Evolutionary conservation across 64 coral and sea anemone species (phyloP).

Genomic region (Dendronephthya gigantea): DNA sequence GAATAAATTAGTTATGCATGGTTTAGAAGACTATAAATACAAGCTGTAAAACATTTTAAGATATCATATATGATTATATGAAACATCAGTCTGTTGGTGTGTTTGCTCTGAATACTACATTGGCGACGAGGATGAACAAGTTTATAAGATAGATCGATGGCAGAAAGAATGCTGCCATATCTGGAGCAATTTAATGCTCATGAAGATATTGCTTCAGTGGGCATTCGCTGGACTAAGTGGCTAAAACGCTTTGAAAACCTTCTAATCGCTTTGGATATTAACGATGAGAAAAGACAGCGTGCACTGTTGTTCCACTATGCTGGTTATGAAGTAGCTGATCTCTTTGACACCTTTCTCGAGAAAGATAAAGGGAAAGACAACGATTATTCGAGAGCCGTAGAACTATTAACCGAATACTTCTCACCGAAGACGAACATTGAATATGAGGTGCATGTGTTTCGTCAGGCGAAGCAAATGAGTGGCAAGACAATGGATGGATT

Average conservation of each 20-base stretch:
- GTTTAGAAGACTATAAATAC: too few relatives aligned
- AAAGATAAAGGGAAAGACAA: constrained; percentile 42
- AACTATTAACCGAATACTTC: constrained; percentile 31
- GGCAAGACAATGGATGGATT: constrained; percentile 17
- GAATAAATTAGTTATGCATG: too few relatives aligned
- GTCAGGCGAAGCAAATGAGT: constrained; percentile 36
- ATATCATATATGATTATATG: too few relatives aligned
- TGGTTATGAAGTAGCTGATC: constrained; percentile 30
- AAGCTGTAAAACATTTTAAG: too few relatives aligned
- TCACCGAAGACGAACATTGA: constrained; percentile 39
- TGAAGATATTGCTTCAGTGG: background rate
- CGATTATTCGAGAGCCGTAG: constrained; percentile 34
- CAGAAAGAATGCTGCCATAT: background rate
- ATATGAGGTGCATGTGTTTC: constrained; percentile 44
- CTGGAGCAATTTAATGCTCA: background rate
- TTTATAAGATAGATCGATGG: background rate
- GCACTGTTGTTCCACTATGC: constrained; percentile 47
- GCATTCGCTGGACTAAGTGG: constrained; percentile 27
- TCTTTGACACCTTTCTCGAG: constrained; percentile 43
- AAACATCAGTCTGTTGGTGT: too few relatives aligned
- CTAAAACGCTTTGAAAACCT: constrained; percentile 31
- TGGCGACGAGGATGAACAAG: background rate
- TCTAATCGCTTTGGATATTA: constrained; percentile 32
- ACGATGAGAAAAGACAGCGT: constrained; percentile 27
- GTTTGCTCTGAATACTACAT: too few relatives aligned